A percentile compares a stretch with the other conserved stretches of the same genome.
Conservation (phyloP, 2,797 vertebrate genomes). For the Dermochelys coriacea region DNA sequence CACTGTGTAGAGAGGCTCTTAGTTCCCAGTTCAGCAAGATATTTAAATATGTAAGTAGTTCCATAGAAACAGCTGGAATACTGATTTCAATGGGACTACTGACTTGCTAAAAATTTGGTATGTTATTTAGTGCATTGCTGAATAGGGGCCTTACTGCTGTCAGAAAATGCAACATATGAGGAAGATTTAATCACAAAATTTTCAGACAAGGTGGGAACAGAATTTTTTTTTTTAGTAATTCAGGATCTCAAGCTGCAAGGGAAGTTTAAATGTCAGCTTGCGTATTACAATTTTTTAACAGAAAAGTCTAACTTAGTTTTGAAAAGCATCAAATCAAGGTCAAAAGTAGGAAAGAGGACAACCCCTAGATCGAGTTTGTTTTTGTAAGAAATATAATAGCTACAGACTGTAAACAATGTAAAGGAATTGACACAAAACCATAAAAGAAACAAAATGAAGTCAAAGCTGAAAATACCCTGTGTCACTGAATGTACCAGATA, state of each 20-base stretch:
- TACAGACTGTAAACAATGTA: not conserved
- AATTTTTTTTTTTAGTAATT: too few species aligned
- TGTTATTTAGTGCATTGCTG: not conserved
- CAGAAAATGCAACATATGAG: not conserved
- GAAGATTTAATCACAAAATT: not conserved
- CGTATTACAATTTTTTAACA: not conserved
- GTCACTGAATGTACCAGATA: not conserved
- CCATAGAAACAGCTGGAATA: not conserved
- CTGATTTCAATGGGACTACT: not conserved
- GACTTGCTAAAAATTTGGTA: not conserved
- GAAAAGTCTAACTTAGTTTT: not conserved
- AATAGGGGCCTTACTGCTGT: not conserved
- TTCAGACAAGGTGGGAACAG: not conserved
- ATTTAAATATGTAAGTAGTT: not conserved
- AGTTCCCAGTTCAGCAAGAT: not conserved
- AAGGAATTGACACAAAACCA: not conserved
- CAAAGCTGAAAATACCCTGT: not conserved
- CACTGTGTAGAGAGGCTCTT: not conserved
- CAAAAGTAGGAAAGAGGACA: not conserved
- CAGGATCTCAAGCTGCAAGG: not conserved
- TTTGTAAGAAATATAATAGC: not conserved
- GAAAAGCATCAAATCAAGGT: too few species aligned
- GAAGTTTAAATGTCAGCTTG: not conserved
- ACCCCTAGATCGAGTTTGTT: fast-evolving
- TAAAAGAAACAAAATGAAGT: not conserved